phyloP scores from a whole-genome alignment of 2,113 vertebrate genomes.

The Nerophis lumbriciformis region DNA sequence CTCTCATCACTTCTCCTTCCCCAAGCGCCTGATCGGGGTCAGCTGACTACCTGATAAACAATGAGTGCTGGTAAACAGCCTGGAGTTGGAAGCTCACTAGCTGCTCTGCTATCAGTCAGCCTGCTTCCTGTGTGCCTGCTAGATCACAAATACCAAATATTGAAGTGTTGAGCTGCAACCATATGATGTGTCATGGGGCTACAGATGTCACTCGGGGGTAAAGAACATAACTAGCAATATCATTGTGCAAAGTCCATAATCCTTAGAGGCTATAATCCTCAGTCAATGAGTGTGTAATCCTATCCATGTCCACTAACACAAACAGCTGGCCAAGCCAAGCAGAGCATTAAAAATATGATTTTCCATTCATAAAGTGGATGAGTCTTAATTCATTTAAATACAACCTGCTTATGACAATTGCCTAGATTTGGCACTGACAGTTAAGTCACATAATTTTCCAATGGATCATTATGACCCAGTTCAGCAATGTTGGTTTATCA shows the following conservation, averaged over 20 bases:
- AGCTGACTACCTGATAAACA: constrained; percentile 73
- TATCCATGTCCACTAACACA: constrained; percentile 61
- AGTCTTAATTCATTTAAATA: constrained; percentile 51
- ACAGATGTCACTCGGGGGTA: not conserved
- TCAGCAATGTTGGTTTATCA: too few relatives aligned
- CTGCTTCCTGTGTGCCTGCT: constrained; percentile 6
- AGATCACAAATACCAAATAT: constrained; percentile 7
- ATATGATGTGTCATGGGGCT: constrained; percentile 40
- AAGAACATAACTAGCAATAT: constrained; percentile 69
- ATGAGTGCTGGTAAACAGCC: constrained; percentile 66
- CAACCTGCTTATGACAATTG: constrained; percentile 50
- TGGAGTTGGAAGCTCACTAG: constrained; percentile 54
- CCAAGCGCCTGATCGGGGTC: constrained; percentile 73
- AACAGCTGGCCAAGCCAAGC: constrained; percentile 62
- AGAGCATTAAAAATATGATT: constrained; percentile 54
- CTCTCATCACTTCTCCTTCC: constrained; percentile 66
- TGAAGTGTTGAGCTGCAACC: constrained; percentile 29
- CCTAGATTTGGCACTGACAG: constrained; percentile 45
- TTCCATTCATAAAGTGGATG: constrained; percentile 60
- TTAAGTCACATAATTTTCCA: not conserved
- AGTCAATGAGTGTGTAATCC: constrained; percentile 70
- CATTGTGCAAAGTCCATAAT: constrained; percentile 67
- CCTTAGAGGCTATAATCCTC: constrained; percentile 72
- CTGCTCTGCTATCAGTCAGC: constrained; percentile 47
- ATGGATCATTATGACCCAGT: not conserved